These are phyloP conservation scores for Ganaspis brasiliensis DNA, from an alignment of 2,888 invertebrate genomes.

Conservation along the genomic window DNA sequence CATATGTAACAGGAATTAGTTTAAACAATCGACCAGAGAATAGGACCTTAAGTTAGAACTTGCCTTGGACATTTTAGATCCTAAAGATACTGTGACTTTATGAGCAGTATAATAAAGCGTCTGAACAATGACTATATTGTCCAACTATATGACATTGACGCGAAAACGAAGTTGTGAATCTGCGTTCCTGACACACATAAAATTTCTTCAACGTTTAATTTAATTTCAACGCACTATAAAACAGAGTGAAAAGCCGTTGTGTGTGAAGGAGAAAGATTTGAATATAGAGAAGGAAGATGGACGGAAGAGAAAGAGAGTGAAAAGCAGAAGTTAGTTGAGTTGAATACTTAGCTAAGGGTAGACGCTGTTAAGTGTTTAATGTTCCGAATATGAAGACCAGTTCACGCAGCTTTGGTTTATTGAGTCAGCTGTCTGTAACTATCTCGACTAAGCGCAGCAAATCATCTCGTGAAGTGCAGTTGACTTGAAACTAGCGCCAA, in stretches of 20 bases:
- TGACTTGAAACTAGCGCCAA: neutral
- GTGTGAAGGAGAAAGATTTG: neutral
- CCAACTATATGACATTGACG: slow-evolving; percentile 62
- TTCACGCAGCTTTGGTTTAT: slow-evolving; percentile 40
- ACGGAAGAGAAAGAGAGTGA: slow-evolving; percentile 42
- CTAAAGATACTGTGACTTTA: slow-evolving; percentile 68
- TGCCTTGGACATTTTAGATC: slow-evolving; percentile 49
- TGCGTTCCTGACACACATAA: slow-evolving; percentile 79
- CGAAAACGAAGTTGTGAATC: slow-evolving; percentile 73
- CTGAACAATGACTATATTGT: slow-evolving; percentile 77
- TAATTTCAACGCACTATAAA: slow-evolving; percentile 72
- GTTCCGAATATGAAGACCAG: slow-evolving; percentile 57
- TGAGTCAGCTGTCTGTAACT: slow-evolving; percentile 39
- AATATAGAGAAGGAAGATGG: neutral
- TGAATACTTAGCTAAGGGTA: slow-evolving; percentile 46
- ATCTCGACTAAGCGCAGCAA: slow-evolving; percentile 27
- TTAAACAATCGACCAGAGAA: slow-evolving; percentile 30
- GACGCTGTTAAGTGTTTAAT: slow-evolving; percentile 56
- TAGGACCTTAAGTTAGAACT: slow-evolving; percentile 23
- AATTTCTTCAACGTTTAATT: slow-evolving; percentile 79
- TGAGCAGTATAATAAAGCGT: slow-evolving; percentile 76
- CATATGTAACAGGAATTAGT: slow-evolving; percentile 28
- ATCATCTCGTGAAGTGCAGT: slow-evolving; percentile 34
- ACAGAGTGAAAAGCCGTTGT: slow-evolving; percentile 48
- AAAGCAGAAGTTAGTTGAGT: slow-evolving; percentile 55